Evolutionary conservation across 2,797 vertebrate genomes (phyloP), one percentile per base, ranked within the genome.

Genomic region (Molothrus aeneus): DNA sequence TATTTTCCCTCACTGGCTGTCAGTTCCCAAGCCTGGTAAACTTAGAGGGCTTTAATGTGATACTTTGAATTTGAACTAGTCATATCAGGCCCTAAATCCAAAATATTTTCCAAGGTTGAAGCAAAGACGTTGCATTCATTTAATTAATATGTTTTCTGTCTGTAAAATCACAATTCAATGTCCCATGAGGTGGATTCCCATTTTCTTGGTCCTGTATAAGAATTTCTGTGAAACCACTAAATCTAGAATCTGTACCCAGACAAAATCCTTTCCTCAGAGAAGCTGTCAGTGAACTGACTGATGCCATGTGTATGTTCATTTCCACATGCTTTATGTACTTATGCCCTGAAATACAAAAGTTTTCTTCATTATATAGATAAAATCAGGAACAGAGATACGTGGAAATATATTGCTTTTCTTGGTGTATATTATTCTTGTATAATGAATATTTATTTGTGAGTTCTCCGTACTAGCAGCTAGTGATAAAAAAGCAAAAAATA

Each of bases 311-410:
- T 65, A 18, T 75, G 61, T 79, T 86, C 59, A 59, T 92, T 94
- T 95, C 61, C 70, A 79, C 25, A 9, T 68, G 19, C 53, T 90
- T 29, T 45, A 2, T 14, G 15, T 2, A 3, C 38, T 78, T 85
- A n/a, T 32, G 25, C 14, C 56, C 16, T 86, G 51, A 92, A 96
- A 86, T 77, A 87, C 17, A 15, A 56, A 72, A 71, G 32, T 85
- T 87, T 95, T 94, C 47, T 77, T 88, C 79, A 87, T 95, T 89
- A 78, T 25, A 15, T 45, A 94, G 93, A 89, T 94, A 92, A 91
- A 94, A 96, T 94, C 92, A 87, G 43, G 42, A 70, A 10, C 34
- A 72, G 70, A 84, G 63, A 75, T 82, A 63, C 68, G 74, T 80
- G 74, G 64, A 71, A 85, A 72, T 88, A 65, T 77, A 88, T 92